Conservation (phyloP, 2,797 vertebrate genomes). For the Malacoctenus gilli region DNA sequence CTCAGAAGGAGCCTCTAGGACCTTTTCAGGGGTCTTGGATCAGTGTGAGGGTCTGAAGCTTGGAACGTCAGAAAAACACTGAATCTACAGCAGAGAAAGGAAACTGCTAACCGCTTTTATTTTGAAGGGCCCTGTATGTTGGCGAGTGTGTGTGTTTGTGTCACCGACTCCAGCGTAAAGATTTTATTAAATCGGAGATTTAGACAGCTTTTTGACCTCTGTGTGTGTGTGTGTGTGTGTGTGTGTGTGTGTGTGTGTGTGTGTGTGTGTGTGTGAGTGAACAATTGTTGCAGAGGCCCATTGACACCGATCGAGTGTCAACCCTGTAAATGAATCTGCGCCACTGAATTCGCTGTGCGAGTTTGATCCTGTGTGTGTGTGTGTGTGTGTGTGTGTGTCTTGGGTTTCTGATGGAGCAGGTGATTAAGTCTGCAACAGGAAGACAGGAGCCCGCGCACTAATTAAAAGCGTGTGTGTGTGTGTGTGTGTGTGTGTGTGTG, state of each 20-base stretch:
- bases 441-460: conserved; percentile 29
- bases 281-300: conserved; percentile 15
- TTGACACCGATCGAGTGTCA: conserved; percentile 45
- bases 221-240: conserved; percentile 1
- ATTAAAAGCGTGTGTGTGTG: conserved; percentile 45
- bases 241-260: conserved; percentile 5
- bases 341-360: conserved; percentile 29
- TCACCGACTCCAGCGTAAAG: no score
- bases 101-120: no score
- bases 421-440: conserved; percentile 53
- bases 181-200: no score
- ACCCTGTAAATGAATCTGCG: conserved; percentile 60
- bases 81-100: no score
- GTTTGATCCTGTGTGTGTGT: conserved; percentile 7
- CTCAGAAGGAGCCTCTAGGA: no score
- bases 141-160: no score
- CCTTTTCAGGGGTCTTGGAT: no score
- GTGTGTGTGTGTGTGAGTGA: conserved; percentile 3
- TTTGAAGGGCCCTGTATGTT: no score
- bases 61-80: no score
- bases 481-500: conserved; percentile 11
- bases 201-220: neutral
- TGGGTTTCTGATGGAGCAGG: conserved; percentile 57
- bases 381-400: conserved; percentile 27
- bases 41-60: no score